These are phyloP conservation scores for Myoxocephalus aenaeus DNA, from an alignment of 2,797 vertebrate species.

Conservation along the genomic window DNA sequence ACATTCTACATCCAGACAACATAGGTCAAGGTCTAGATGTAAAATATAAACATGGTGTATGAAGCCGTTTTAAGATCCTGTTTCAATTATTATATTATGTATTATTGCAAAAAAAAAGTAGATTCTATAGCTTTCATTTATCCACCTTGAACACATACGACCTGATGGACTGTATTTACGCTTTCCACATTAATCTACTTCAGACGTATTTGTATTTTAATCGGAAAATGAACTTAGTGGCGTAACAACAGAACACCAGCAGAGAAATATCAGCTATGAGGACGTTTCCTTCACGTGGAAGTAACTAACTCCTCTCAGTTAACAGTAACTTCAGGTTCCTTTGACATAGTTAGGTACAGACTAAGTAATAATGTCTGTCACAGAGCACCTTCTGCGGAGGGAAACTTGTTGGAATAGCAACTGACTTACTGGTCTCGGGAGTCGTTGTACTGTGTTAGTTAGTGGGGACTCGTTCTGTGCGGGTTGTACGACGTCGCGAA, in stretches of 20 bases:
- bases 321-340: not conserved
- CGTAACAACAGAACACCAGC: not conserved
- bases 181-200: not conserved
- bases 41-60: not conserved
- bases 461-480: not conserved
- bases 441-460: not conserved
- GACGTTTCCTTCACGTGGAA: not conserved
- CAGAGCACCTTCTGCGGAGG: accelerated
- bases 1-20: not conserved
- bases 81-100: not conserved
- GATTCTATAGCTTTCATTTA: not conserved
- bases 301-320: not conserved
- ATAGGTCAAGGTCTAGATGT: not conserved
- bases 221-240: not conserved
- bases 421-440: slow-evolving; percentile 37
- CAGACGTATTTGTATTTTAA: not conserved
- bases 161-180: not conserved
- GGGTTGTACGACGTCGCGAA: not conserved
- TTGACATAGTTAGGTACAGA: not conserved
- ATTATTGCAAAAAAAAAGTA: not conserved
- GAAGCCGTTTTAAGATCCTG: no score
- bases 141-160: not conserved
- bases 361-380: not conserved
- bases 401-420: not conserved
- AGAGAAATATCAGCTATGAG: not conserved